These are phyloP conservation scores for Drosophila rufa DNA, from an alignment of 1,140 invertebrate species.

Conservation along the genomic window DNA sequence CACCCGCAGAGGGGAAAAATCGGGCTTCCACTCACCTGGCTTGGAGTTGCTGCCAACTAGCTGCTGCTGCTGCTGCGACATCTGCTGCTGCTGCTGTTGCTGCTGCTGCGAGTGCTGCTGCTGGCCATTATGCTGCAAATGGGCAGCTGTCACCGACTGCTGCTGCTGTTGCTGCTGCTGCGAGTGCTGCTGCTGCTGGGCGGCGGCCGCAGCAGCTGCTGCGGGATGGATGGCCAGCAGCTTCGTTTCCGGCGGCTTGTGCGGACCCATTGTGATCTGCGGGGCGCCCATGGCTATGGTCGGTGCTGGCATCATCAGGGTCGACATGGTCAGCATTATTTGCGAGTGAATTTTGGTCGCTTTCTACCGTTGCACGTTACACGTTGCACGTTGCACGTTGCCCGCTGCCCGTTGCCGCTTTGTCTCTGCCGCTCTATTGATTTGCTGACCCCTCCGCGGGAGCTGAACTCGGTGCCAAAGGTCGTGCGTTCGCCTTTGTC, in stretches of 20 bases:
- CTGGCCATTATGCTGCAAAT: conserved; percentile 81
- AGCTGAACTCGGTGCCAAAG: conserved; percentile 78
- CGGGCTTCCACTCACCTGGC: conserved; percentile 67
- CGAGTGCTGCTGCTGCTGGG: conserved; percentile 67
- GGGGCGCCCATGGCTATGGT: conserved; percentile 84
- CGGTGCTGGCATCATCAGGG: conserved; percentile 85
- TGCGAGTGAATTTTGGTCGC: conserved; percentile 79
- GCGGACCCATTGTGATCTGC: conserved; percentile 84
- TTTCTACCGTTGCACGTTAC: conserved; percentile 6
- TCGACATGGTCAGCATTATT: conserved; percentile 85
- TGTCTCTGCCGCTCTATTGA: conserved; percentile 58
- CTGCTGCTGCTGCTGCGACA: conserved; percentile 64
- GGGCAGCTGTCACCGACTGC: conserved; percentile 64
- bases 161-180: conserved; percentile 58
- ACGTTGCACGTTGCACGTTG: not conserved
- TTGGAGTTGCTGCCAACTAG: conserved; percentile 72
- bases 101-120: conserved; percentile 75
- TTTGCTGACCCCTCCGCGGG: conserved; percentile 64
- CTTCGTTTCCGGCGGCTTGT: conserved; percentile 85
- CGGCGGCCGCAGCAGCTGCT: conserved; percentile 73
- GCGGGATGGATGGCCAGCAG: conserved; percentile 84
- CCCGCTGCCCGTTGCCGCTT: conserved; percentile 8
- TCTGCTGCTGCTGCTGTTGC: conserved; percentile 62
- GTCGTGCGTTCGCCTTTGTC: conserved; percentile 80
- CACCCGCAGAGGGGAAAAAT: conserved; percentile 28